Base-by-base conservation (phyloP, 1,140 invertebrate species). In the Dermatophagoides farinae region DNA sequence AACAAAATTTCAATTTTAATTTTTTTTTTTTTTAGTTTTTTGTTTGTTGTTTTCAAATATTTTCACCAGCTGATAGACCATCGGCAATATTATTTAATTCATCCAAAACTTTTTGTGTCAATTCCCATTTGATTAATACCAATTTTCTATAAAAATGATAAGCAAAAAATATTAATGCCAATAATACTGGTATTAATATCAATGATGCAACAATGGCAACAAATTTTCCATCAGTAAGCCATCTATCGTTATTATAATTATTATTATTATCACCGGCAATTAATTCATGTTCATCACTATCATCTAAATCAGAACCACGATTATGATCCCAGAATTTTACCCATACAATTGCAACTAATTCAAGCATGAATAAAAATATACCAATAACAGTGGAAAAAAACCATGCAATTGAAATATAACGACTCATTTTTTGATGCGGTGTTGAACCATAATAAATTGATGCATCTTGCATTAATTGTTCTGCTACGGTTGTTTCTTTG, bases 401-500 rank as follows among this genome's bases (percentile, higher is more conserved):
- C 93, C 93, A 98, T 0, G 93, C 89, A 44, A 89, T 82, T 72
- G 97, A 90, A 22, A 97, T 96, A 70, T 95, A 97, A 16, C 46
- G 54, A 14, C 69, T 61, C 67, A 76, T 69, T 60, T 70, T 69
- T 60, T 74, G 71, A 65, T 76, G 73, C 11, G 73, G 73, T 16
- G 73, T 31, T 31, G 31, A 4, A 31, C 31, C 31, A 31, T 31
- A 31, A 31, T 31, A 31, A 31, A 31, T 31, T 4, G 31, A 31
- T 31, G 31, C 31, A 31, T 31, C 31, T 2, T 2, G 8, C 31
- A 31, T 31, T 31, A 31, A 31, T 31, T 31, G 31, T 4, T 31
- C 31, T 4, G 31, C 31, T 4, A 31, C 31, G 8, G 2, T 31
- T 31, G 31, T 31, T 31, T 31, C 31, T 31, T 31, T 31, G 8